phyloP scores from a whole-genome alignment of 2,113 vertebrate species.

The Triplophysa dalaica region DNA sequence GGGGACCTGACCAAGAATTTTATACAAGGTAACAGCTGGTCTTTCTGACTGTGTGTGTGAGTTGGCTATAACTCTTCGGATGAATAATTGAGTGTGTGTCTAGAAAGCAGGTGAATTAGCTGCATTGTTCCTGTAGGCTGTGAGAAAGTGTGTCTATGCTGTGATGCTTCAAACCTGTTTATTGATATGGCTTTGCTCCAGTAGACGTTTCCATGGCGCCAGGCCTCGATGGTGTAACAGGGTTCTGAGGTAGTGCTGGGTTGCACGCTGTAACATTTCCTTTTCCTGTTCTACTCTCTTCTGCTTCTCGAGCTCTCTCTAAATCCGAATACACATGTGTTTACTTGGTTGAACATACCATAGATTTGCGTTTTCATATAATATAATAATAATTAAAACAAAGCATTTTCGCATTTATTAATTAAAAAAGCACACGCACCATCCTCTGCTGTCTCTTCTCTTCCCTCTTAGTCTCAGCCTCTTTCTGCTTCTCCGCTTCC shows the following conservation, averaged over 20 bases:
- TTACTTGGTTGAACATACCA: neutral
- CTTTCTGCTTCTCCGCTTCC: constrained; percentile 79
- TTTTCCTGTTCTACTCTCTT: constrained; percentile 73
- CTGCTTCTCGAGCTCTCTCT: constrained; percentile 88
- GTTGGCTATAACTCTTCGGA: constrained; percentile 8
- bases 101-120: neutral
- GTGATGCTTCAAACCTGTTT: constrained; percentile 70
- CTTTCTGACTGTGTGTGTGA: neutral
- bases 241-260: constrained; percentile 75
- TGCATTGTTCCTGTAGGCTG: neutral
- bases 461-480: constrained; percentile 74
- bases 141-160: neutral
- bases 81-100: constrained; percentile 2
- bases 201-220: constrained; percentile 84
- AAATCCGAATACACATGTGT: constrained; percentile 37
- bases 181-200: constrained; percentile 71
- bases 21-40: constrained; percentile 35
- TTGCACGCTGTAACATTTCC: constrained; percentile 74
- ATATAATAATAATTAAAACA: too few relatives aligned
- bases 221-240: constrained; percentile 79
- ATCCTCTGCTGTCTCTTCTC: constrained; percentile 81
- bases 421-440: constrained; percentile 58
- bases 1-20: constrained; percentile 6
- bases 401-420: too few relatives aligned
- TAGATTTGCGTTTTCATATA: too few relatives aligned